phyloP scores from a whole-genome alignment of 2,888 invertebrate species.

The Stratiomys singularior region DNA sequence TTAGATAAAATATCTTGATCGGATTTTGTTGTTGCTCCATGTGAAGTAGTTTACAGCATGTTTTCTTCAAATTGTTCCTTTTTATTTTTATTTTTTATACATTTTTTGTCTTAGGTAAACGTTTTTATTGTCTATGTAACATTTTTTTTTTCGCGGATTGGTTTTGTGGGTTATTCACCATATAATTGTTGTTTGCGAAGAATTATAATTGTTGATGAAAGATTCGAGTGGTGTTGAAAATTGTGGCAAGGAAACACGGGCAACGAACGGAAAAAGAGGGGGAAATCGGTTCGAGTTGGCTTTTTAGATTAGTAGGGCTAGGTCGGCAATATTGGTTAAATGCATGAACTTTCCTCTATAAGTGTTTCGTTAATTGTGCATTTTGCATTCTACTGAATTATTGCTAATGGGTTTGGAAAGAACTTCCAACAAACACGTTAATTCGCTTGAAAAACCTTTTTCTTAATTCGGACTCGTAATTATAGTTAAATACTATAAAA shows the following conservation, averaged over 20 bases:
- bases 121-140: no score
- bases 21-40: neutral
- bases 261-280: no score
- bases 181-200: neutral
- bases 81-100: neutral
- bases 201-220: neutral
- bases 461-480: no score
- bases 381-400: no score
- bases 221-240: neutral
- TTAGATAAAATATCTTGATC: conserved; percentile 25
- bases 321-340: neutral
- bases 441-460: no score
- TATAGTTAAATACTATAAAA: no score
- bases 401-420: no score
- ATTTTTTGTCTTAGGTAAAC: no score
- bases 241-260: no score
- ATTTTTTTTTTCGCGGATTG: neutral
- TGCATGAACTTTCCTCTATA: no score
- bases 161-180: neutral
- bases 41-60: neutral
- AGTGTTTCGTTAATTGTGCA: no score
- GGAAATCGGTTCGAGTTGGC: neutral
- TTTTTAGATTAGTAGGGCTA: conserved; percentile 20
- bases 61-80: neutral
- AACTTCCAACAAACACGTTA: no score